Evolutionary conservation across 2,113 vertebrate genomes (phyloP), one percentile per base, ranked within the genome.

Genomic region (Psilopogon haemacephalus): DNA sequence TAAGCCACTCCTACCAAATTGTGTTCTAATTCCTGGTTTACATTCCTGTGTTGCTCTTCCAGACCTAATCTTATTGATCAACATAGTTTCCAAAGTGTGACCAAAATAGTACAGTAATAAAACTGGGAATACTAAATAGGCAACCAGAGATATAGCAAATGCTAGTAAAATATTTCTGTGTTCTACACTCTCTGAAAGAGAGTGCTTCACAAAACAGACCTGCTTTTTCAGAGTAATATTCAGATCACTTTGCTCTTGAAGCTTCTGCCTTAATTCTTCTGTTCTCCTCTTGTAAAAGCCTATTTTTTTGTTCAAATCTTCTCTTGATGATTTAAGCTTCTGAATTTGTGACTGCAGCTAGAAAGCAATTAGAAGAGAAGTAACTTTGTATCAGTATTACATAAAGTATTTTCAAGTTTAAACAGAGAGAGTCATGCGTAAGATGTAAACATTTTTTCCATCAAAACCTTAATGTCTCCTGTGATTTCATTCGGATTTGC

Each of bases 231-330:
- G 98, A 28, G 72, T 93, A 81, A 77, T 72, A 91, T 99, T 98
- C 65, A 98, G 95, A 44, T 98, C 97, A 19, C 98, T 98, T 95
- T 98, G 98, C 85, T 99, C 98, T 95, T 98, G 98, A 84, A 99
- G 96, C 63, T 86, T 97, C 93, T 97, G 97, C 15, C 85, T 95
- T 82, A 98, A 67, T 85, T 98, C 98, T 93, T 98, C 98, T 88
- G 98, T 97, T 54, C 93, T 97, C 69, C 94, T 97, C 91, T 97
- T 97, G 84, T 98, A 97, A 90, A 98, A 98, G 33, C 67, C 84
- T 35, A 96, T 97, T 44, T 94, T 97, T 71, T 81, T 90, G 67
- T 97, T 98, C 75, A 98, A 93, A 17, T 98, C 97, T 46, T 98
- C 97, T 28, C 88, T 97, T 46, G 97, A 95, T 16, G 69, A 89